Evolutionary conservation across 1,140 invertebrate genomes (phyloP), one percentile per base, ranked within the genome.

Genomic region (Arctopsyche grandis): DNA sequence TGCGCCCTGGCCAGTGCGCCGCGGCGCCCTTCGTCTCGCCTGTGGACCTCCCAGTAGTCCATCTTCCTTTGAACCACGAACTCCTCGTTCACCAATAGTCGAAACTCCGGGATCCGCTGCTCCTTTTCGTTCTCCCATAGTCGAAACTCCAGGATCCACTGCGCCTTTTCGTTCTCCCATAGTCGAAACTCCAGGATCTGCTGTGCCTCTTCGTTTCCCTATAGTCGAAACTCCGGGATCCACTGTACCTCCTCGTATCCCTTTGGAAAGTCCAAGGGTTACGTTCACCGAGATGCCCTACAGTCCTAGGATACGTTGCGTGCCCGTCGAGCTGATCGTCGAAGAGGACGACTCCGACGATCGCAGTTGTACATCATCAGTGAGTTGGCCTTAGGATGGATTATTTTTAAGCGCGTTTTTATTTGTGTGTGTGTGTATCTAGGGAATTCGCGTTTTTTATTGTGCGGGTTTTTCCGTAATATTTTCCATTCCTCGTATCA

Each of bases 1-100:
- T 80, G 91, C 90, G 83, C 92, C 92, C 84, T 93, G 93, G 92
- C 91, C 92, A 69, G 89, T 93, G 78, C 89, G 90, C 83, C 91
- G 90, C 80, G 90, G 92, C 81, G 89, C 90, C 84, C 91, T 91
- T 82, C 90, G 90, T 70, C 29, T 80, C n/a, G 12, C 26, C 12
- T 66, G 77, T 21, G 58, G 66, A 10, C 66, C 76, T 24, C 69
- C 63, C 12, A 46, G 66, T 9, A 24, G 21, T n/a, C 14, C 10
- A 19, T 46, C 12, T 38, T 74, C 26, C 58, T 16, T 91, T 82
- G 89, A 90, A 84, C 91, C 91, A 82, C 90, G 90, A 73, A 21
- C 60, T 26, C 43, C 48, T 22, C 38, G 74, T 58, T 48, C 48
- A 19, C 24, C 71, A 43, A 19, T 66, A 24, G 63, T 70, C 66